Evolutionary conservation across 1,140 invertebrate genomes (phyloP), one percentile per base, ranked within the genome.

Genomic region (Lepidurus arcticus): DNA sequence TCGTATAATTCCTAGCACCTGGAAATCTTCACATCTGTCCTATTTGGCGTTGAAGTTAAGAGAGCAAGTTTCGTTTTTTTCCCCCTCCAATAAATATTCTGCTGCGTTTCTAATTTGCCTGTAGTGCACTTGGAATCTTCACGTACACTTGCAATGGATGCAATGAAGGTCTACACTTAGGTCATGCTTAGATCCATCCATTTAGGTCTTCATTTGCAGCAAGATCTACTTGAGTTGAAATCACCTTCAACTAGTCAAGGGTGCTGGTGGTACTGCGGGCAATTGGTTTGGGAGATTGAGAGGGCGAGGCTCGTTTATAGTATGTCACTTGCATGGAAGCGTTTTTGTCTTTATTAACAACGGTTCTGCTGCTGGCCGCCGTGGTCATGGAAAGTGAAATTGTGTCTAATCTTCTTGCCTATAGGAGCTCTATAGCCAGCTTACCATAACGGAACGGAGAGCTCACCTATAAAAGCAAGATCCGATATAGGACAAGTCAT

Each of bases 311-410:
- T 16, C 13, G 34, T 34, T 34, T 65, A n/a, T 11, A 65, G 6
- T 65, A 21, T 65, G 21, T 65, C 53, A 21, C 21, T 21, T 65
- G 53, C 7, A 21, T 13, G 21, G 21, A 13, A 65, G 53, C 53
- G 53, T 65, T 21, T 65, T 21, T 65, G 16, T 65, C 53, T 7
- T 13, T n/a, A 21, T 13, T 65, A 65, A 65, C 53, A 9, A 65
- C 53, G 16, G 53, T 21, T 65, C 53, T 65, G 53, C n/a, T 65
- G 9, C 21, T 65, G 53, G 8, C 16, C 45, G 8, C 16, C 45
- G 7, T 47, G 45, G 45, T 65, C 53, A 65, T 21, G 53, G 53
- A 65, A 65, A 65, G 53, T 65, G 53, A 65, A 65, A 65, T 21
- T 65, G 53, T 65, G 34, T 65, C 53, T 21, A 65, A 65, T 65